These are phyloP conservation scores for Drosophila biarmipes DNA, from an alignment of 1,140 invertebrate species.

Conservation along the genomic window DNA sequence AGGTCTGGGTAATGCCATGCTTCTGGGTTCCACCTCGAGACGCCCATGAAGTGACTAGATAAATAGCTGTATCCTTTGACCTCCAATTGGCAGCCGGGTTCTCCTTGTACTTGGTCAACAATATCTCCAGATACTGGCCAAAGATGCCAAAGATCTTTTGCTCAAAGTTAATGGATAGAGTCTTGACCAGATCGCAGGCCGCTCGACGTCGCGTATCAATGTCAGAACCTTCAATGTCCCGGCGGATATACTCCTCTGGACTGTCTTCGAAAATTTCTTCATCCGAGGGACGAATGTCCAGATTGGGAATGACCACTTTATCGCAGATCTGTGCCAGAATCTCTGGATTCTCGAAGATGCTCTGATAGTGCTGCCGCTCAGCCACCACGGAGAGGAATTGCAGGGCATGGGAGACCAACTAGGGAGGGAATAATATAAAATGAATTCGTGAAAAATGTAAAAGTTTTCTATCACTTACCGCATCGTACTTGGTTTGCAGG, in stretches of 20 bases:
- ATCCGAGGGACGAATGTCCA: conserved; percentile 97
- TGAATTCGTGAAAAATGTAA: not conserved
- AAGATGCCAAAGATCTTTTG: conserved; percentile 96
- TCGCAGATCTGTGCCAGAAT: conserved; percentile 97
- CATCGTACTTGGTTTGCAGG: conserved; percentile 95
- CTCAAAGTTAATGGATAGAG: conserved; percentile 95
- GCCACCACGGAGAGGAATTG: conserved; percentile 98
- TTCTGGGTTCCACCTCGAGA: conserved; percentile 95
- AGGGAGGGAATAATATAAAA: not conserved
- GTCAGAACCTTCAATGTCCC: conserved; percentile 99
- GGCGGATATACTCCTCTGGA: conserved; percentile 98
- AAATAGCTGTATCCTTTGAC: conserved; percentile 97
- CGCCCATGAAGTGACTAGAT: conserved; percentile 97
- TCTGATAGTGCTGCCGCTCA: conserved; percentile 93
- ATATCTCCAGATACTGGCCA: conserved; percentile 94
- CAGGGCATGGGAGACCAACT: conserved; percentile 97
- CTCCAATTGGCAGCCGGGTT: conserved; percentile 93
- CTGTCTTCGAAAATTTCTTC: conserved; percentile 99
- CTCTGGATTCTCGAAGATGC: conserved; percentile 94
- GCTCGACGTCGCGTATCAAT: conserved; percentile 97
- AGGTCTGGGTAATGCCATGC: conserved; percentile 96
- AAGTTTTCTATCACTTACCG: conserved; percentile 86
- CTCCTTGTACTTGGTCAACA: conserved; percentile 91
- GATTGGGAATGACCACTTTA: conserved; percentile 99
- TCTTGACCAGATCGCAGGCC: conserved; percentile 97